A percentile compares a stretch with the other conserved stretches of the same genome.
These are phyloP conservation scores for Meteorus colon DNA, from an alignment of 2,888 invertebrate species.

Conservation along the genomic window DNA sequence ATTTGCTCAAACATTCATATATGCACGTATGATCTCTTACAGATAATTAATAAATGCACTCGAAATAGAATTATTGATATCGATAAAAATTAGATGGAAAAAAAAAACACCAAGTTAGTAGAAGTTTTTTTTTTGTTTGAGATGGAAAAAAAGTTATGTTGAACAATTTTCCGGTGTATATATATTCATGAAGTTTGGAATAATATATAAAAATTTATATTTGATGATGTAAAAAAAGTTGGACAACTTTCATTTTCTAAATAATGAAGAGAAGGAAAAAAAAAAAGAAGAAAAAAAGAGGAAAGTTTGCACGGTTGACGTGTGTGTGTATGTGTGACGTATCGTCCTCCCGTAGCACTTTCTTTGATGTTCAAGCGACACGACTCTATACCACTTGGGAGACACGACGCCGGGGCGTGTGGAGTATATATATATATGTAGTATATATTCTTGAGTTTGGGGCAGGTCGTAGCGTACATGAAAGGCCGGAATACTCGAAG, in stretches of 20 bases:
- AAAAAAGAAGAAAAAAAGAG: not conserved
- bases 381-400: conserved; percentile 55
- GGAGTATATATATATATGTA: conserved; percentile 18
- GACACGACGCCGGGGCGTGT: conserved; percentile 50
- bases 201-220: not conserved
- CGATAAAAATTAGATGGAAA: not conserved
- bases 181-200: not conserved
- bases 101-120: not conserved
- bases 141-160: not conserved
- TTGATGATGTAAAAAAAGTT: not conserved
- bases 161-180: not conserved
- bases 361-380: conserved; percentile 54
- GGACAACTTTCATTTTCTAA: not conserved
- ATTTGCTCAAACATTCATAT: not conserved
- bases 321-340: conserved; percentile 41
- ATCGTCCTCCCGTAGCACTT: conserved; percentile 55
- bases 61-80: not conserved
- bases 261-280: not conserved
- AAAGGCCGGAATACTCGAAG: conserved; percentile 71
- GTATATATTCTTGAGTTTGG: conserved; percentile 57
- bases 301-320: conserved; percentile 50
- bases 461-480: conserved; percentile 66
- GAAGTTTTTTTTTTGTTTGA: not conserved
- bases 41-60: not conserved
- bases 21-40: not conserved